Evolutionary conservation across 2,113 vertebrate genomes (phyloP), one percentile per base, ranked within the genome.

Genomic region (Chrysemys picta): DNA sequence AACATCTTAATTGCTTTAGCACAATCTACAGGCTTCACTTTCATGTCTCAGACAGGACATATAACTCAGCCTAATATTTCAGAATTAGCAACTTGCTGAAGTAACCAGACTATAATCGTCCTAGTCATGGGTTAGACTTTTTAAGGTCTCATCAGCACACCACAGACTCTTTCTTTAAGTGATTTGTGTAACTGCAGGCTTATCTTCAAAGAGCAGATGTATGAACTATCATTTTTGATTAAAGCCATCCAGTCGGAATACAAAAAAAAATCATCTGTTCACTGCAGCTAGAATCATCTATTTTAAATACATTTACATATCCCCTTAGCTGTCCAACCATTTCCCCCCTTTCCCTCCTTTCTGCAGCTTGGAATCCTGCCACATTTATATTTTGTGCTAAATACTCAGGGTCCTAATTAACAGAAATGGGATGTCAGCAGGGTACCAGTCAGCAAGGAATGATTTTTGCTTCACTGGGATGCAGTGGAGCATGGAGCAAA

Each of bases 201-300:
- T 98, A 98, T 98, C 98, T 98, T 98, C 96, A 97, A 97, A 97
- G 96, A 98, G 94, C 98, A 98, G 98, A 97, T 97, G 97, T 96
- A 96, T 96, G 97, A 96, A 95, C 97, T 97, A 98, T 98, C 97
- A 93, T 95, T 98, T 98, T 97, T 98, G 94, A 97, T 98, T 98
- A 98, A 98, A 98, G 97, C 93, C 95, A 96, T 96, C 96, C 96
- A 95, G 93, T 91, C 38, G 16, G 93, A 96, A 91, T 91, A 69
- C 45, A 94, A 88, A 89, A 92, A 88, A 93, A 93, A 95, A 94
- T 92, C 90, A 94, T 93, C 96, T 91, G 96, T 93, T 95, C 95
- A 93, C 85, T 93, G 97, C 93, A 88, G 95, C 94, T 56, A 80
- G 88, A 95, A 95, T 94, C 8, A 88, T 94, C 93, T 93, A 85